Conservation (phyloP, 2,888 invertebrate genomes). For the Catocala fraxini region DNA sequence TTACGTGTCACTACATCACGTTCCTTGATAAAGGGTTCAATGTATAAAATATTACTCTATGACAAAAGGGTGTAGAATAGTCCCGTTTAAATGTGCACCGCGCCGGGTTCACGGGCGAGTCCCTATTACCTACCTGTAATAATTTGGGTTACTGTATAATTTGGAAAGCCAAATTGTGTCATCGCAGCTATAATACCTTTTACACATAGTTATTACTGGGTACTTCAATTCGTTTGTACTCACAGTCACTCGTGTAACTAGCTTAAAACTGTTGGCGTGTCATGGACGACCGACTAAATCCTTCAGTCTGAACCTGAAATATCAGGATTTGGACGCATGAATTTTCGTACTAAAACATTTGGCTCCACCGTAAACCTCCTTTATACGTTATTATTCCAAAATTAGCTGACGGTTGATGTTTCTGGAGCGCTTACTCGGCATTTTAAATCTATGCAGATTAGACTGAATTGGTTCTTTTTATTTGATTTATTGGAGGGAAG, state of each 20-base stretch:
- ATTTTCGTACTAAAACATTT: neutral
- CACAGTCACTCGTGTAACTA: slow-evolving; percentile 11
- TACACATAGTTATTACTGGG: slow-evolving; percentile 19
- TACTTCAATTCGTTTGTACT: slow-evolving; percentile 16
- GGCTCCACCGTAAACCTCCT: neutral
- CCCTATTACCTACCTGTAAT: slow-evolving; percentile 28
- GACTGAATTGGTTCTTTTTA: neutral
- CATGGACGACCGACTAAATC: slow-evolving; percentile 2
- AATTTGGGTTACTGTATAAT: slow-evolving; percentile 30
- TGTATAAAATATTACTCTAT: slow-evolving; percentile 45
- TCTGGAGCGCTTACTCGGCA: too few relatives aligned
- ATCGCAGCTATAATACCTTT: slow-evolving; percentile 26
- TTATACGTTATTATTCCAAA: neutral
- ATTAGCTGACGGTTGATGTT: too few relatives aligned
- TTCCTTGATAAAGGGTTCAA: slow-evolving; percentile 38
- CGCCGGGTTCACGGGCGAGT: slow-evolving; percentile 18
- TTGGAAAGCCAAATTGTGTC: slow-evolving; percentile 30
- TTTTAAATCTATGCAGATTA: too few relatives aligned
- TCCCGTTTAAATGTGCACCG: slow-evolving; percentile 25
- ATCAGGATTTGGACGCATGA: neutral
- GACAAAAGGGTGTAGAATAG: slow-evolving; percentile 33
- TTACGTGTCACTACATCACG: slow-evolving; percentile 26
- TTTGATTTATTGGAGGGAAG: neutral
- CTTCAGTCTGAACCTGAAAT: neutral
- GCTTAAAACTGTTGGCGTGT: slow-evolving; percentile 8